These are phyloP conservation scores for Ciconia boyciana DNA, from an alignment of 2,113 vertebrate species.

Conservation along the genomic window DNA sequence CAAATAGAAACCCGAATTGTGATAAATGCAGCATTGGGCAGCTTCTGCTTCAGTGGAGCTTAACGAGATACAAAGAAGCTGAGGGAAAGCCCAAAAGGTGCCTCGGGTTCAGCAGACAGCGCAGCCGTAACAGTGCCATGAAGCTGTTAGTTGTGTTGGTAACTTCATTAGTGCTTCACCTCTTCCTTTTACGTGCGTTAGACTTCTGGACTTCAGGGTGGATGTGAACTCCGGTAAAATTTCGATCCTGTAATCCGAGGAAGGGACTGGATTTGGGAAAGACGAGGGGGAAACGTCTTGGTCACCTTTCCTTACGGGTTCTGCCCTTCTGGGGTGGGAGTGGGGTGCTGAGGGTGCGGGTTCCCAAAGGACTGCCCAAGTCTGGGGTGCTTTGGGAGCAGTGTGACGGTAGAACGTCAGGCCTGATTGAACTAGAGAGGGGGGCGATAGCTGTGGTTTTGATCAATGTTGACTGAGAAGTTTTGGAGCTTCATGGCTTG, in stretches of 20 bases:
- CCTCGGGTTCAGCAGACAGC: not conserved
- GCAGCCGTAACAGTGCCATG: not conserved
- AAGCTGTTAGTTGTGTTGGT: not conserved
- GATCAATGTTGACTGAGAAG: not conserved
- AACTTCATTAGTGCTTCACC: not conserved
- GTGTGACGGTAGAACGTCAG: rapidly evolving
- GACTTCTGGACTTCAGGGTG: not conserved
- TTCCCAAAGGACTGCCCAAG: not conserved
- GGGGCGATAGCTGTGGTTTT: not conserved
- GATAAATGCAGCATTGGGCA: rapidly evolving
- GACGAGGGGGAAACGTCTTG: not conserved
- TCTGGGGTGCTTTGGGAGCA: not conserved
- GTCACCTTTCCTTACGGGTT: rapidly evolving
- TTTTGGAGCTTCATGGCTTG: not conserved
- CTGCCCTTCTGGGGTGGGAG: not conserved
- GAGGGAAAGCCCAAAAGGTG: not conserved
- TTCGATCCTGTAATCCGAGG: rapidly evolving
- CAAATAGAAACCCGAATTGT: not conserved
- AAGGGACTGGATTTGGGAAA: not conserved
- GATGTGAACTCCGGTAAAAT: not conserved
- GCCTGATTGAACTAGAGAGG: rapidly evolving
- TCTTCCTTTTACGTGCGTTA: not conserved
- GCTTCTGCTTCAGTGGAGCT: not conserved
- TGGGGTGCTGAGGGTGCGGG: not conserved
- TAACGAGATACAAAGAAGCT: rapidly evolving